Evolutionary conservation across 2,797 vertebrate species (phyloP).

Genomic region (Sebastes iracundus): DNA sequence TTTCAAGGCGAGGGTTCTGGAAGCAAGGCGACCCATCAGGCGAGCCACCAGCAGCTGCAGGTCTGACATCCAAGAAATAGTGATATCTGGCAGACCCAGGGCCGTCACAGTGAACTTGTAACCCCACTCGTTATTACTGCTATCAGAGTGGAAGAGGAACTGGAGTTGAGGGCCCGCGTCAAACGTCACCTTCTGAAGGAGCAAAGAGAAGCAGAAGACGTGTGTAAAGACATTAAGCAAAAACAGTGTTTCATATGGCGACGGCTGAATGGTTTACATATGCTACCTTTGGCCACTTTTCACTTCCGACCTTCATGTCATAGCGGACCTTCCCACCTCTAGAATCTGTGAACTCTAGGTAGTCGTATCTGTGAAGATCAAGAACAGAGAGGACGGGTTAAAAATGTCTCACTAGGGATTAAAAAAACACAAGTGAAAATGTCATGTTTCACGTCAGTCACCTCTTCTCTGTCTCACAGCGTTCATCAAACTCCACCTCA

Average conservation of each 20-base stretch:
- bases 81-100: slow-evolving; percentile 92
- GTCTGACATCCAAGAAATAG: slow-evolving; percentile 95
- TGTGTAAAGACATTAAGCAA: background rate
- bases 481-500: slow-evolving; percentile 98
- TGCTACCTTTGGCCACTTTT: slow-evolving; percentile 97
- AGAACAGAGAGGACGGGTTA: background rate
- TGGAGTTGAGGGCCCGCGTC: slow-evolving; percentile 96
- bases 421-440: background rate
- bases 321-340: slow-evolving; percentile 97
- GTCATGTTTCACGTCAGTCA: slow-evolving; percentile 50
- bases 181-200: slow-evolving; percentile 93
- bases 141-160: slow-evolving; percentile 99
- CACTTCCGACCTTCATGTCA: slow-evolving; percentile 96
- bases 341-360: slow-evolving; percentile 96
- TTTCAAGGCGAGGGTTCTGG: slow-evolving; percentile 92
- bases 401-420: background rate
- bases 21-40: slow-evolving; percentile 97
- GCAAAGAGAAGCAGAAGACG: background rate
- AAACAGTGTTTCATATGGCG: background rate
- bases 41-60: slow-evolving; percentile 93
- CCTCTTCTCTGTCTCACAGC: slow-evolving; percentile 98
- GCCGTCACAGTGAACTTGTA: slow-evolving; percentile 96
- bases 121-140: slow-evolving; percentile 98
- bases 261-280: background rate
- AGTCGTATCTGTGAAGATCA: slow-evolving; percentile 89